Base-by-base conservation (phyloP, 2,797 vertebrate genomes). In the Syngnathus acus region DNA sequence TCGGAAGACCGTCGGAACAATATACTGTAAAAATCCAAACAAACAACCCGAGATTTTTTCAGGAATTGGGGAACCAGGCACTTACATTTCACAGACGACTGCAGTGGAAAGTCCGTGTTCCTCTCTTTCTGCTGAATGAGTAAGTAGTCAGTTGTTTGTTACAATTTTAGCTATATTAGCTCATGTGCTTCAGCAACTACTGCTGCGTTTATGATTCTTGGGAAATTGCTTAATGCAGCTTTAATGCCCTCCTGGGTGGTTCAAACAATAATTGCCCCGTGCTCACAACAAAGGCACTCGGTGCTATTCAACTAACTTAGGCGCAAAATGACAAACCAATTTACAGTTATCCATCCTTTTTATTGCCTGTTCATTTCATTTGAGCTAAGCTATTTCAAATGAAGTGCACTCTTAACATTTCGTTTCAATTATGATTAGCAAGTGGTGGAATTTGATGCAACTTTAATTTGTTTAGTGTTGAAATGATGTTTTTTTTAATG, bases 91-190 rank as follows among this genome's bases (percentile, higher is more conserved):
- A 79, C 85, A 83, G 87, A 88, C 78, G 86, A 88, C 87, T 78
- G 82, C 86, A 59, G 47, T 40, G 65, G 65, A 66, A 66, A 85
- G 76, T 80, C 86, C 85, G 84, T 83, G 78, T 82, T 82, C 81
- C 80, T 83, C 78, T 83, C 82, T 84, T 82, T 84, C 84, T 82
- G 79, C 87, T 86, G 87, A 85, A 86, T 86, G 84, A 87, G 84
- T 89, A 86, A 86, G 84, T 87, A 87, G 83, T 84, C 76, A 82
- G 84, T 82, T 84, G 82, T 84, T 86, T 86, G 78, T 79, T 79
- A 85, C 65, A 83, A 76, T 76, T 60, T 67, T 86, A 84, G 81
- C 59, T 48, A 26, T 77, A 80, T 77, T 32, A 66, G 71, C 64
- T 68, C 64, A 71, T 75, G 1, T 74, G 69, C 66, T 64, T 8